These are phyloP conservation scores for Acipenser oxyrinchus DNA, from an alignment of 2,797 vertebrate species.

Conservation along the genomic window DNA sequence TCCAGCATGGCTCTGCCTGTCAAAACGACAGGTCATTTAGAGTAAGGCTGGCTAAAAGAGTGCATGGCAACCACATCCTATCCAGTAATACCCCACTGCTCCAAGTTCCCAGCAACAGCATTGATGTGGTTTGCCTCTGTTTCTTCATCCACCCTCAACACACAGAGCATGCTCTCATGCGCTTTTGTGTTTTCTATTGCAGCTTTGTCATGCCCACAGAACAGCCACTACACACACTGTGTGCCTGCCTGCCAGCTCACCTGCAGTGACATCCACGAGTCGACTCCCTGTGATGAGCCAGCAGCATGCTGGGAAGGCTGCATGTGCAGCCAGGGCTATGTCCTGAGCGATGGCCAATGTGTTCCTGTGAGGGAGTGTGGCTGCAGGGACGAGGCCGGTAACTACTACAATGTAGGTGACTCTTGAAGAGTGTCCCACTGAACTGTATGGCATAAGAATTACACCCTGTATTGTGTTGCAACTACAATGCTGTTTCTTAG, in stretches of 20 bases:
- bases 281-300: slow-evolving; percentile 49
- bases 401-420: slow-evolving; percentile 55
- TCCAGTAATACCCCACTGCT: no score
- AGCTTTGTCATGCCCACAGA: slow-evolving; percentile 58
- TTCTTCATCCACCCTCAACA: slow-evolving; percentile 4
- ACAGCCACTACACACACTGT: slow-evolving; percentile 64
- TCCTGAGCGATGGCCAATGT: slow-evolving; percentile 50
- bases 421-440: background rate
- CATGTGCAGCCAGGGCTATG: slow-evolving; percentile 62
- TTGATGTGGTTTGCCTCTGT: accelerated
- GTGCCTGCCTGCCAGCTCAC: slow-evolving; percentile 61
- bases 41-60: no score
- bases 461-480: background rate
- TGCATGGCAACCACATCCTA: no score
- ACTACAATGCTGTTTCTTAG: no score
- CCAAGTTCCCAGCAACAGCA: no score
- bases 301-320: slow-evolving; percentile 58
- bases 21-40: background rate
- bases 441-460: background rate
- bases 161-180: no score
- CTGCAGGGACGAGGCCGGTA: slow-evolving; percentile 60
- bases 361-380: slow-evolving; percentile 66
- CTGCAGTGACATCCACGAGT: slow-evolving; percentile 57
- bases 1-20: slow-evolving; percentile 1
- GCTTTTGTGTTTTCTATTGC: slow-evolving; percentile 12